Evolutionary conservation across 2,113 vertebrate genomes (phyloP), one percentile per base, ranked within the genome.

Genomic region (Barnardius zonarius): DNA sequence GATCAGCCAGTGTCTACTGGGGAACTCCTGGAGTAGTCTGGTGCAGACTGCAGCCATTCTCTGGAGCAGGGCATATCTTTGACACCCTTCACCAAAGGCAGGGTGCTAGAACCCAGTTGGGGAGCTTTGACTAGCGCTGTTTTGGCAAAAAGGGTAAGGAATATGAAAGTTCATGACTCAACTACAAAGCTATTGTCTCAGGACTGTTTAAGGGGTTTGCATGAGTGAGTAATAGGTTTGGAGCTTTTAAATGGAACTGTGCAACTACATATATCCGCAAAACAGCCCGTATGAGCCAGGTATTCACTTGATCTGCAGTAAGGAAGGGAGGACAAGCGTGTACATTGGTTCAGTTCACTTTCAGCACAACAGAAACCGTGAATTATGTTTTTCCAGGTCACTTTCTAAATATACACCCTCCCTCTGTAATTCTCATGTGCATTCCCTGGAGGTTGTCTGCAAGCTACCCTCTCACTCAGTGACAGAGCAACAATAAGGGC

Each of bases 341-440:
- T 62, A 69, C 31, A 18, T 19, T 46, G 28, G 31, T 77, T 89
- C 37, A 18, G 14, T 48, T 86, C 10, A 22, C 59, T 76, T 89
- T 85, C 9, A n/a, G 82, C 35, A 22, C n/a, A 87, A 66, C 19
- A 59, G 67, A 73, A 74, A 46, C n/a, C 17, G 67, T 5, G 20
- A 93, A 74, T 95, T 87, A 44, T 66, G 31, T 69, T 80, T 95
- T 95, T 90, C 63, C 93, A 93, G 82, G 82, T 88, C 84, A 83
- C n/a, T 73, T 92, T 80, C 90, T 85, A 86, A 91, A 93, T 83
- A 95, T 81, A 88, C n/a, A 78, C 13, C 11, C 35, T 69, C 39
- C 10, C 24, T 10, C 37, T 3, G 1, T 76, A 83, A 92, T 37
- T 80, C 72, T 77, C 57, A 24, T 41, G 46, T 77, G 22, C n/a